These are phyloP conservation scores for Eupeodes corollae DNA, from an alignment of 1,140 invertebrate species.

Conservation along the genomic window DNA sequence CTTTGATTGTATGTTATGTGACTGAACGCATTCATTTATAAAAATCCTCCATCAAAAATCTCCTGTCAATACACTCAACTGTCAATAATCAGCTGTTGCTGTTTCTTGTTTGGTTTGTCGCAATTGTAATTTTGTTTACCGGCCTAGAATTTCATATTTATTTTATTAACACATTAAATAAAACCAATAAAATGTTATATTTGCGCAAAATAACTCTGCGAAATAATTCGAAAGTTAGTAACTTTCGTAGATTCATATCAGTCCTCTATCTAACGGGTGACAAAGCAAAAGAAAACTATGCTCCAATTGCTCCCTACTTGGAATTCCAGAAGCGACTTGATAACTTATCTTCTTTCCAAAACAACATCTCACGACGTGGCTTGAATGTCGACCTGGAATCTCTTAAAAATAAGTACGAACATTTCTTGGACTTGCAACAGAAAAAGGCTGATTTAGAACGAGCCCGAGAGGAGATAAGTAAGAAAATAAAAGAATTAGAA, in stretches of 20 bases:
- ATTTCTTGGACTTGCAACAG: slow-evolving; percentile 38
- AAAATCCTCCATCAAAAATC: too few relatives aligned
- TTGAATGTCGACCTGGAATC: slow-evolving; percentile 38
- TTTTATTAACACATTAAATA: too few relatives aligned
- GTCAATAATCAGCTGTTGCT: too few relatives aligned
- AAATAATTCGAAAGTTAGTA: slow-evolving; percentile 53
- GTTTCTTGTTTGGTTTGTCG: too few relatives aligned
- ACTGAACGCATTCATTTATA: too few relatives aligned
- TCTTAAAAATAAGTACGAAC: slow-evolving; percentile 41
- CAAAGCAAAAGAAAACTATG: slow-evolving; percentile 43
- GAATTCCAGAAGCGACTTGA: slow-evolving; percentile 44
- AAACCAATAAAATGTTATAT: too few relatives aligned
- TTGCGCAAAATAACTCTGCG: too few relatives aligned
- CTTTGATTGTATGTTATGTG: too few relatives aligned
- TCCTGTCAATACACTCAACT: too few relatives aligned
- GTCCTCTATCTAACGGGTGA: slow-evolving; percentile 48
- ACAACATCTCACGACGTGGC: slow-evolving; percentile 39
- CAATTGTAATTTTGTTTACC: too few relatives aligned
- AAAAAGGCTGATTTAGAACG: slow-evolving; percentile 37
- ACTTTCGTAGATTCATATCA: slow-evolving; percentile 45
- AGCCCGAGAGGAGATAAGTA: slow-evolving; percentile 20
- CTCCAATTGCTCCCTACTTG: slow-evolving; percentile 44
- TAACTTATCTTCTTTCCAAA: slow-evolving; percentile 36
- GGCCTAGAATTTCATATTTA: too few relatives aligned
- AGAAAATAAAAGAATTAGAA: slow-evolving; percentile 20